phyloP scores from a whole-genome alignment of 1,140 invertebrate species.

The Ips nitidus region DNA sequence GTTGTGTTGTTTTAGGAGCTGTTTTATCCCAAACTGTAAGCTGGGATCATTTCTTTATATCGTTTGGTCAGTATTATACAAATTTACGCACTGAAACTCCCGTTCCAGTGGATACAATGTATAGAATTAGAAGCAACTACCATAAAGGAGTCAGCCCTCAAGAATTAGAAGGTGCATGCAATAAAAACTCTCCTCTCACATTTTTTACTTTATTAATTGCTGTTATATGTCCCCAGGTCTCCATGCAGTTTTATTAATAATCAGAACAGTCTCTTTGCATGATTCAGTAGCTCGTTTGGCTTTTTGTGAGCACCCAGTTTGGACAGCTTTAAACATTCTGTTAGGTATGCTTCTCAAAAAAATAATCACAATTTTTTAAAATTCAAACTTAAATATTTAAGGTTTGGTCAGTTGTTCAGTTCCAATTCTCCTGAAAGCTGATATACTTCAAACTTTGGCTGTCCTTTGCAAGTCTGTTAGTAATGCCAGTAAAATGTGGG shows the following conservation, averaged over 20 bases:
- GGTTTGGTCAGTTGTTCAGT: slow-evolving; percentile 85
- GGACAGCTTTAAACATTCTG: slow-evolving; percentile 77
- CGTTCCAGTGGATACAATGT: slow-evolving; percentile 63
- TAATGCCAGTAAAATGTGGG: slow-evolving; percentile 80
- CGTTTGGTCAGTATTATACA: slow-evolving; percentile 75
- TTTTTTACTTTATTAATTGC: too few species aligned
- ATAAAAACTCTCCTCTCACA: not conserved
- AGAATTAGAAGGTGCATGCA: slow-evolving; percentile 70
- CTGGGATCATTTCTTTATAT: slow-evolving; percentile 89
- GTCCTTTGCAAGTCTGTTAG: slow-evolving; percentile 73
- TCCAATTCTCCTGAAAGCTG: slow-evolving; percentile 81
- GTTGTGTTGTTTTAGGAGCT: slow-evolving; percentile 52
- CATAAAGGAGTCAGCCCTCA: slow-evolving; percentile 74
- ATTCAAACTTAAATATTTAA: not conserved
- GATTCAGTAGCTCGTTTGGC: slow-evolving; percentile 77
- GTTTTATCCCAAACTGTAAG: slow-evolving; percentile 62
- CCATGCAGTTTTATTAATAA: slow-evolving; percentile 75
- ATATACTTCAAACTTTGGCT: slow-evolving; percentile 74
- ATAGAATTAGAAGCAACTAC: slow-evolving; percentile 59
- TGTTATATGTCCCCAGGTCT: slow-evolving; percentile 54
- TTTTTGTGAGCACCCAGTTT: slow-evolving; percentile 83
- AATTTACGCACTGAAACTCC: slow-evolving; percentile 69
- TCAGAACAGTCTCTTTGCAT: slow-evolving; percentile 73
- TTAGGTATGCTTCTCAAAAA: slow-evolving; percentile 51
- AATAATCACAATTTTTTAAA: not conserved